These are phyloP conservation scores for Neopipo cinnamomea DNA, from an alignment of 2,113 vertebrate species.

Conservation along the genomic window DNA sequence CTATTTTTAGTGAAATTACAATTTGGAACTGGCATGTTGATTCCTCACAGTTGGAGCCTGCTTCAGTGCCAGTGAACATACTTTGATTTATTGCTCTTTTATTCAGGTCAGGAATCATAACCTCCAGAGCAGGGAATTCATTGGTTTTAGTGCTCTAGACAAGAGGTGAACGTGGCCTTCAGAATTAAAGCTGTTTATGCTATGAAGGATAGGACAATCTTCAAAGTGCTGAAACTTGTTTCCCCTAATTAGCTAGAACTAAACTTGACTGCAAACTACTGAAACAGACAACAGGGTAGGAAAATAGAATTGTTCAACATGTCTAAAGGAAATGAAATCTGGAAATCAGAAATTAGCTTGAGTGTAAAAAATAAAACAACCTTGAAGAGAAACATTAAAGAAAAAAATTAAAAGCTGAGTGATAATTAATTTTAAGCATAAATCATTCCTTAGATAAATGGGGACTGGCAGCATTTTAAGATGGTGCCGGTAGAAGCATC, in stretches of 20 bases:
- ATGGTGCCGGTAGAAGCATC: not conserved
- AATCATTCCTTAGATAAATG: not conserved
- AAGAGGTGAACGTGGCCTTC: conserved; percentile 20
- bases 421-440: not conserved
- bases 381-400: not conserved
- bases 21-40: conserved; percentile 43
- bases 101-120: conserved; percentile 50
- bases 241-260: conserved; percentile 41
- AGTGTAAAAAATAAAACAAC: not conserved
- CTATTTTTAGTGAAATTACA: conserved; percentile 59
- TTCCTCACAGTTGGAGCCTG: conserved; percentile 38
- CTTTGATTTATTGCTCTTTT: conserved; percentile 68
- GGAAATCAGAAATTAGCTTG: not conserved
- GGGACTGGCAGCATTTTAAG: not conserved
- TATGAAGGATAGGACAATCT: not conserved
- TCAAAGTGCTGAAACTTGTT: not conserved
- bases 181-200: conserved; percentile 30
- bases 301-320: not conserved
- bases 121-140: conserved; percentile 26
- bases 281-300: conserved; percentile 5
- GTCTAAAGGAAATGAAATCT: conserved; percentile 5
- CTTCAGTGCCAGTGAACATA: conserved; percentile 8
- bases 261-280: conserved; percentile 18
- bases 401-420: not conserved
- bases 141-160: not conserved